Percentiles rank a stretch among this genome's conserved stretches.
phyloP scores from a whole-genome alignment of 2,113 vertebrate genomes.

The Okapia johnstoni region DNA sequence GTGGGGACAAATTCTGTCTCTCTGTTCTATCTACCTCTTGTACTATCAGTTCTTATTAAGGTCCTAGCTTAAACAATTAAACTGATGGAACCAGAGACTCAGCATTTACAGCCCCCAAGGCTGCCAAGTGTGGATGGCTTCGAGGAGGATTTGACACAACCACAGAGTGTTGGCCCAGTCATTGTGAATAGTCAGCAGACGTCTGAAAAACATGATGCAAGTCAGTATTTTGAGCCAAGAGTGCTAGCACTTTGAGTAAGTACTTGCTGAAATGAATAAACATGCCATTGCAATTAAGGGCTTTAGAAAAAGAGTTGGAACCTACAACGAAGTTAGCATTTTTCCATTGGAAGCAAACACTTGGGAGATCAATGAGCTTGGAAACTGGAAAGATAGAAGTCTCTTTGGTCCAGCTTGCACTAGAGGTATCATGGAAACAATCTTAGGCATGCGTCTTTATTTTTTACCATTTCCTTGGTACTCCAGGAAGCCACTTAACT shows the following conservation, averaged over 20 bases:
- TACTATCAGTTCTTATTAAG: background rate
- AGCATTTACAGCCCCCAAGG: background rate
- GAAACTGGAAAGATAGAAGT: background rate
- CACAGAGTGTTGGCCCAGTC: background rate
- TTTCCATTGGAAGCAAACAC: constrained; percentile 22
- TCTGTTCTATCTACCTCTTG: background rate
- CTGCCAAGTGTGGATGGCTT: background rate
- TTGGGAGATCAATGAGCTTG: background rate
- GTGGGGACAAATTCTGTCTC: background rate
- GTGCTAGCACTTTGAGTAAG: constrained; percentile 42
- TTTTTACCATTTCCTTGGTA: background rate
- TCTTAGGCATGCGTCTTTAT: background rate
- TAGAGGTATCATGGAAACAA: background rate
- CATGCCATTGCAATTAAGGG: constrained; percentile 30
- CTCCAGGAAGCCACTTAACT: background rate
- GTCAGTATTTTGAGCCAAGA: constrained; percentile 46
- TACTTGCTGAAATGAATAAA: constrained; percentile 58
- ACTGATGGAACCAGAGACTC: background rate
- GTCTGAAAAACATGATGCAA: constrained; percentile 52
- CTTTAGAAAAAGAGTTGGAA: constrained; percentile 27
- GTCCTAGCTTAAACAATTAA: background rate
- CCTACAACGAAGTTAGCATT: constrained; percentile 7
- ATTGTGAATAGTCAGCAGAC: constrained; percentile 41
- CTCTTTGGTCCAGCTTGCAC: background rate
- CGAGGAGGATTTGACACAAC: background rate